Conservation (phyloP, 30 jellyfish, hydroid and myxozoan species). For the Hydractinia echinata region DNA sequence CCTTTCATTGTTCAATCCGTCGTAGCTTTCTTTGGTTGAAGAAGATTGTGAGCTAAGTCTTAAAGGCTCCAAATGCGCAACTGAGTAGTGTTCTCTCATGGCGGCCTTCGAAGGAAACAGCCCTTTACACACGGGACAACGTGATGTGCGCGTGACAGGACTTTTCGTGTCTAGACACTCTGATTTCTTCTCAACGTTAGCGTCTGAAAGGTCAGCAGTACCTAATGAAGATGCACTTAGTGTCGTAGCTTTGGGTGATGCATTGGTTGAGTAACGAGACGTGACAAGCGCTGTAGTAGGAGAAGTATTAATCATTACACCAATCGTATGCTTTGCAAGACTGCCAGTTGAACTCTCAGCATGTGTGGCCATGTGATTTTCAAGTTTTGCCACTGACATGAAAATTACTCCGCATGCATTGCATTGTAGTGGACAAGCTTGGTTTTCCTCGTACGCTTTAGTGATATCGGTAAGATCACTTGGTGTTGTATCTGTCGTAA, state of each 20-base stretch:
- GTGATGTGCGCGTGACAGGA: constrained; percentile 6
- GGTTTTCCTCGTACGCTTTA: constrained; percentile 23
- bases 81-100: constrained; percentile 28
- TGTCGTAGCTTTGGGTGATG: constrained; percentile 1
- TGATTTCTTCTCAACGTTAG: background rate
- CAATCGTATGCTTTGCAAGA: constrained; percentile 2
- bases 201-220: background rate
- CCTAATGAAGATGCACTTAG: background rate
- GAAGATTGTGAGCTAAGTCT: background rate
- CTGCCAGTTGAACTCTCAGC: background rate
- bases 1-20: background rate
- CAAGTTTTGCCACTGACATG: constrained; percentile 35
- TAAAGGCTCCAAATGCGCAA: constrained; percentile 6
- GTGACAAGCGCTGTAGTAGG: background rate
- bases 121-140: constrained; percentile 33
- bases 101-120: constrained; percentile 20
- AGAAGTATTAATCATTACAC: constrained; percentile 1
- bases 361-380: constrained; percentile 28
- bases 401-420: constrained; percentile 24
- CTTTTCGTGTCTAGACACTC: background rate
- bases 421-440: constrained; percentile 36
- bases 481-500: constrained; percentile 8
- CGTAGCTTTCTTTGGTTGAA: background rate
- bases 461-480: background rate
- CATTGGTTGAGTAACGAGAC: background rate